Conservation (phyloP, 2,113 vertebrate species). For the Aphelocoma coerulescens region DNA sequence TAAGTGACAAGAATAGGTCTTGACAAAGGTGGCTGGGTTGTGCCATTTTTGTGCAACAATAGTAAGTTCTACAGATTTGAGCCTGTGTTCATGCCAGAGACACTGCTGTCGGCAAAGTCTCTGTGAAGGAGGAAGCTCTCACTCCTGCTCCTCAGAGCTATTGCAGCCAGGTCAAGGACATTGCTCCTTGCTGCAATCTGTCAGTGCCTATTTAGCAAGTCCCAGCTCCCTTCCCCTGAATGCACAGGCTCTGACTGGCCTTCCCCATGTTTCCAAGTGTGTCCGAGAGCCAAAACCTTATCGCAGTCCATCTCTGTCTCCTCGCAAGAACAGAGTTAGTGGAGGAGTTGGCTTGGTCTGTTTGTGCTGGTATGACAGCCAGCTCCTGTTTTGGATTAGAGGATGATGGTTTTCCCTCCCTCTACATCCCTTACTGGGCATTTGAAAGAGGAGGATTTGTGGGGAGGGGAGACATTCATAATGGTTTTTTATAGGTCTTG, state of each 20-base stretch:
- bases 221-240: background rate
- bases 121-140: background rate
- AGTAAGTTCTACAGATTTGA: background rate
- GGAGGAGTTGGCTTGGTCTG: background rate
- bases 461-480: background rate
- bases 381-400: conserved; percentile 39
- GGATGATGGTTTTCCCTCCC: background rate
- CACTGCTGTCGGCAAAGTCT: background rate
- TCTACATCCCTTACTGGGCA: background rate
- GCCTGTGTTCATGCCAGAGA: background rate
- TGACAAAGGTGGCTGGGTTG: background rate
- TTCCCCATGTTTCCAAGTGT: background rate
- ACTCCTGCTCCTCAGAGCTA: background rate
- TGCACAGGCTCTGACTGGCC: background rate
- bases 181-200: background rate
- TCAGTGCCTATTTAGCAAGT: background rate
- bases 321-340: background rate
- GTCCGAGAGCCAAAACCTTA: background rate
- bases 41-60: background rate
- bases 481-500: background rate
- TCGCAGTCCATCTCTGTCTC: background rate
- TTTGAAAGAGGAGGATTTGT: background rate
- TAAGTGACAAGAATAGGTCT: background rate
- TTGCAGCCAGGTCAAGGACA: background rate
- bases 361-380: conserved; percentile 5